Evolutionary conservation across 2,888 invertebrate species (phyloP).

Genomic region (Patella pellucida): DNA sequence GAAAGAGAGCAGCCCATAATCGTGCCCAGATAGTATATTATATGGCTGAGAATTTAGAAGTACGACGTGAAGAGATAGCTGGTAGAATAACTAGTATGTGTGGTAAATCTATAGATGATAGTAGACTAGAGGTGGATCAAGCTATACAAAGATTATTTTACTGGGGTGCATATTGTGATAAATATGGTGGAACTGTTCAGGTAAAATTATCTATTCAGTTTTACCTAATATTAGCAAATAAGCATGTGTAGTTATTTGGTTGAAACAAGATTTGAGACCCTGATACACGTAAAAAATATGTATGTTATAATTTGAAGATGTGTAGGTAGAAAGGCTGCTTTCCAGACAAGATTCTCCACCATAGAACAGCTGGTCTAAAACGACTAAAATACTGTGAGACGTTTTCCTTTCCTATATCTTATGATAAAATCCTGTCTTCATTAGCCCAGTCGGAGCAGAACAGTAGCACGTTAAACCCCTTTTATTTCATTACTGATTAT

Average conservation of each 20-base stretch:
- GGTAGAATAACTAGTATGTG: conserved; percentile 61
- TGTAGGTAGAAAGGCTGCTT: too few species aligned
- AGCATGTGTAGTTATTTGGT: neutral
- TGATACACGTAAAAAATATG: neutral
- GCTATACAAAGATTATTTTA: conserved; percentile 70
- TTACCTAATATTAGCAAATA: neutral
- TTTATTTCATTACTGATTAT: too few species aligned
- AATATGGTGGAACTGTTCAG: conserved; percentile 71
- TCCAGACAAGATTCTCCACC: too few species aligned
- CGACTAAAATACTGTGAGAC: too few species aligned
- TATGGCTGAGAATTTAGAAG: conserved; percentile 71
- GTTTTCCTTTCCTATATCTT: too few species aligned
- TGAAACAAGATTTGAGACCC: conserved; percentile 1
- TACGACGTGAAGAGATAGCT: conserved; percentile 65
- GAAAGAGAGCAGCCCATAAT: conserved; percentile 70
- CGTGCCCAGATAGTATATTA: conserved; percentile 72
- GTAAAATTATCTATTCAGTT: conserved; percentile 40
- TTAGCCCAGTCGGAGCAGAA: too few species aligned
- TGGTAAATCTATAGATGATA: conserved; percentile 51
- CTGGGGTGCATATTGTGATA: conserved; percentile 72
- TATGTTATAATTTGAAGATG: too few species aligned
- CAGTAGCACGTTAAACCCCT: too few species aligned
- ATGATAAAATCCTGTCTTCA: too few species aligned
- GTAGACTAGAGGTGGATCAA: conserved; percentile 61
- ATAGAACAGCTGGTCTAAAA: too few species aligned